phyloP scores from a whole-genome alignment of 2,888 invertebrate genomes.

The Corythucha ciliata region DNA sequence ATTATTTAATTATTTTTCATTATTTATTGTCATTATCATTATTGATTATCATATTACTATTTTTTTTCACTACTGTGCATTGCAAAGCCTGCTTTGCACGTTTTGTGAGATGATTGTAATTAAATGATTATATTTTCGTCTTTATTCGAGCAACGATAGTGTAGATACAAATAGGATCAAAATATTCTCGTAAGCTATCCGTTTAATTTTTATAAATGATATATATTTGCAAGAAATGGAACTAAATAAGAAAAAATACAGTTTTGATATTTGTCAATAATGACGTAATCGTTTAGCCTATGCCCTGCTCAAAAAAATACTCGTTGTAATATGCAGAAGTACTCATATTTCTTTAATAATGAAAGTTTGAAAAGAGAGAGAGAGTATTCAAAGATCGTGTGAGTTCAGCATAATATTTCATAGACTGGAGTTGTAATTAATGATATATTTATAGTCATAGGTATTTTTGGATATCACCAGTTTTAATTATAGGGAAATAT shows the following conservation, averaged over 20 bases:
- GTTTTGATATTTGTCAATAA: too few relatives aligned
- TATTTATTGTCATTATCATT: too few relatives aligned
- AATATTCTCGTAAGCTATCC: constrained; percentile 27
- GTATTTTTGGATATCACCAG: constrained; percentile 31
- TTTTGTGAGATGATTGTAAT: too few relatives aligned
- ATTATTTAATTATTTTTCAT: too few relatives aligned
- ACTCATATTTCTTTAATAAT: constrained; percentile 31
- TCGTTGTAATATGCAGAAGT: constrained; percentile 29
- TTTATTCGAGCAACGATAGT: constrained; percentile 32
- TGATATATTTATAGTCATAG: constrained; percentile 30
- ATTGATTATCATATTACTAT: too few relatives aligned
- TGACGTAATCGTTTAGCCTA: constrained; percentile 34
- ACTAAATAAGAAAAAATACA: constrained; percentile 22
- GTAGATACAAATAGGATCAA: constrained; percentile 29
- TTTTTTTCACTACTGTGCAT: too few relatives aligned
- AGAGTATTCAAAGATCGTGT: constrained; percentile 13
- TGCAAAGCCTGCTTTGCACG: too few relatives aligned
- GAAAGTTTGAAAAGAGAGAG: constrained; percentile 25
- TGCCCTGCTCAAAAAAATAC: constrained; percentile 35
- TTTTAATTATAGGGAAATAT: constrained; percentile 26
- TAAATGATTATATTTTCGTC: constrained; percentile 28
- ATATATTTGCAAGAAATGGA: constrained; percentile 27
- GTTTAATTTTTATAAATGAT: constrained; percentile 32
- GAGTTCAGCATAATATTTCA: constrained; percentile 28
- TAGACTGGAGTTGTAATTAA: constrained; percentile 31